These are phyloP conservation scores for Laticauda colubrina DNA, from an alignment of 2,113 vertebrate species.

Conservation along the genomic window DNA sequence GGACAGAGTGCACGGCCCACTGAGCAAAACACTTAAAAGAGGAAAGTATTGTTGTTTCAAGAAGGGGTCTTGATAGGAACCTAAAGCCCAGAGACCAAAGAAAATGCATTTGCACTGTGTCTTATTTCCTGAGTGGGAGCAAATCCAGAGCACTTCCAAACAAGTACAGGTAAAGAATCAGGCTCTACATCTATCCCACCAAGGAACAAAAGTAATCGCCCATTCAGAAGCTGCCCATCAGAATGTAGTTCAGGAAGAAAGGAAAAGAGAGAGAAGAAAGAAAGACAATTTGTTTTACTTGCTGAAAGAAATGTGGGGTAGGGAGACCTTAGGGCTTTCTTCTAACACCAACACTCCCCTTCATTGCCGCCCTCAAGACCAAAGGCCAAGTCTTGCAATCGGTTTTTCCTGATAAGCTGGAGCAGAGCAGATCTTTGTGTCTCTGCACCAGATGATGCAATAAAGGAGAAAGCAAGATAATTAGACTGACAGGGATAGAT, in stretches of 20 bases:
- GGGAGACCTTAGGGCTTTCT: background rate
- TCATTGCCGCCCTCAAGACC: background rate
- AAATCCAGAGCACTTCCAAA: background rate
- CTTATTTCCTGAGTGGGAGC: background rate
- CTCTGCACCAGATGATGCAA: conserved; percentile 54
- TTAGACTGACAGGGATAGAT: conserved; percentile 45
- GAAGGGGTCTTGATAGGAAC: background rate
- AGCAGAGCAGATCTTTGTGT: conserved; percentile 32
- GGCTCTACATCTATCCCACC: background rate
- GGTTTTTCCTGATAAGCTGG: conserved; percentile 44
- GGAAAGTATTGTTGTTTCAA: background rate
- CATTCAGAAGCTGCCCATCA: background rate
- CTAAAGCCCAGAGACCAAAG: background rate
- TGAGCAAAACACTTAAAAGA: background rate
- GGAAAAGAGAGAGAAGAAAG: background rate
- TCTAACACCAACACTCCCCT: background rate
- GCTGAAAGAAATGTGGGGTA: background rate
- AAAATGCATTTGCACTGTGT: background rate
- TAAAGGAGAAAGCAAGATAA: conserved; percentile 40
- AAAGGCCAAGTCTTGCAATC: conserved; percentile 6
- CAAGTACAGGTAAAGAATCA: background rate
- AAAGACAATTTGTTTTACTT: background rate
- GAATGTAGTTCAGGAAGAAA: no score
- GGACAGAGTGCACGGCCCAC: background rate
- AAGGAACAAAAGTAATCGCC: background rate